A percentile compares a stretch with the other conserved stretches of the same genome.
Evolutionary conservation across 2,113 vertebrate species (phyloP).

Genomic region (Donacobius atricapilla): DNA sequence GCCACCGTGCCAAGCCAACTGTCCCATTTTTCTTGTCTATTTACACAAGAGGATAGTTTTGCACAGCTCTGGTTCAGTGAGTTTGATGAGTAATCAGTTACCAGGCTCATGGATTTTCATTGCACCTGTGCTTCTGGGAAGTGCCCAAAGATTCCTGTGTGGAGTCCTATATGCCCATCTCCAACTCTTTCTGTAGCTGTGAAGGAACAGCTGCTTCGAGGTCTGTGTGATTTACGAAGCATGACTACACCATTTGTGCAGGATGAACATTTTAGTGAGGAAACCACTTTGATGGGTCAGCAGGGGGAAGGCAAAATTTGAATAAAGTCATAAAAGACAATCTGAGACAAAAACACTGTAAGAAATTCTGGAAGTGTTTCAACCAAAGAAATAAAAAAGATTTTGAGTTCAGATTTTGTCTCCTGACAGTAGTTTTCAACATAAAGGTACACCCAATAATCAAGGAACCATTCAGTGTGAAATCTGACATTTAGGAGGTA

Average conservation of each 20-base stretch:
- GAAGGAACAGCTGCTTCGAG: slow-evolving; percentile 20
- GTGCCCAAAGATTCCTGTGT: neutral
- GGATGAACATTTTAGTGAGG: slow-evolving; percentile 4
- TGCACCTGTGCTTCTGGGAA: slow-evolving; percentile 31
- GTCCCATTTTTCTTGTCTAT: neutral
- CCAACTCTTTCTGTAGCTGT: neutral
- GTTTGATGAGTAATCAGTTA: neutral
- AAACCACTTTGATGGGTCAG: slow-evolving; percentile 26
- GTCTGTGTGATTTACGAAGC: slow-evolving; percentile 15
- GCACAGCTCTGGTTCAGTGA: neutral
- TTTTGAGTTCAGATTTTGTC: neutral
- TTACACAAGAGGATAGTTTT: neutral
- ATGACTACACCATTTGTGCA: slow-evolving; percentile 38
- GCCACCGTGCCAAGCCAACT: neutral
- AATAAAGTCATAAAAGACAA: neutral
- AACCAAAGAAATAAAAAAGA: neutral
- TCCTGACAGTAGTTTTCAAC: neutral
- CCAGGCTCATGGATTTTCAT: neutral
- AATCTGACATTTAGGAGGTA: neutral
- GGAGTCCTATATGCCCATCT: neutral
- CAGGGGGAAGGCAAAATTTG: slow-evolving; percentile 11
- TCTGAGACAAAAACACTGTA: neutral
- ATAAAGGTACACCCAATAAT: neutral
- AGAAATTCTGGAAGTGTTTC: slow-evolving; percentile 15
- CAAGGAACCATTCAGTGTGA: neutral